Evolutionary conservation across 1,140 invertebrate species (phyloP).

Genomic region (Aporrectodea caliginosa): DNA sequence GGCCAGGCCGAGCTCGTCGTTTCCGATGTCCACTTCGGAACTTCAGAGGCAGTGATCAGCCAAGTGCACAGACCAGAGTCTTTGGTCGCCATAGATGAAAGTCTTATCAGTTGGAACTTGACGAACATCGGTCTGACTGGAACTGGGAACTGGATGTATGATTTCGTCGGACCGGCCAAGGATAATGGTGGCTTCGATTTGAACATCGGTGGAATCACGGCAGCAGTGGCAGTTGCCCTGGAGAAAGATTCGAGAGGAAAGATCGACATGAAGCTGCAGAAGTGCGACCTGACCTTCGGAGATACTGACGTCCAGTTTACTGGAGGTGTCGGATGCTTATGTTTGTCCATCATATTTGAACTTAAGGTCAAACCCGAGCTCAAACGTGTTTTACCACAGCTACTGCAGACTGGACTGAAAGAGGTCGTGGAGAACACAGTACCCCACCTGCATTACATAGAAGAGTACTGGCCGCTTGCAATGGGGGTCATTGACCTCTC

Average conservation of each 20-base stretch:
- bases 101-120: background rate
- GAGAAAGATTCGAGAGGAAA: background rate
- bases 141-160: background rate
- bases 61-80: background rate
- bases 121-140: background rate
- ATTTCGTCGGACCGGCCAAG: background rate
- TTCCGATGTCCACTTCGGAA: background rate
- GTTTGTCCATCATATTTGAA: background rate
- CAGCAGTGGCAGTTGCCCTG: background rate
- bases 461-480: background rate
- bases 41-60: background rate
- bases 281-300: background rate
- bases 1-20: constrained; percentile 6
- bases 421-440: background rate
- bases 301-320: background rate
- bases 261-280: background rate
- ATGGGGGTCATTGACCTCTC: background rate
- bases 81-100: background rate
- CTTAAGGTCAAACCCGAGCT: background rate
- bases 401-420: background rate
- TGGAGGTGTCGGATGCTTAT: background rate
- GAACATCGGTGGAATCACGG: background rate
- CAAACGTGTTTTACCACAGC: background rate
- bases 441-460: background rate
- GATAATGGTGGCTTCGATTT: background rate